Base-by-base conservation (phyloP, 2,888 invertebrate species). In the Drosophila ochracea region DNA sequence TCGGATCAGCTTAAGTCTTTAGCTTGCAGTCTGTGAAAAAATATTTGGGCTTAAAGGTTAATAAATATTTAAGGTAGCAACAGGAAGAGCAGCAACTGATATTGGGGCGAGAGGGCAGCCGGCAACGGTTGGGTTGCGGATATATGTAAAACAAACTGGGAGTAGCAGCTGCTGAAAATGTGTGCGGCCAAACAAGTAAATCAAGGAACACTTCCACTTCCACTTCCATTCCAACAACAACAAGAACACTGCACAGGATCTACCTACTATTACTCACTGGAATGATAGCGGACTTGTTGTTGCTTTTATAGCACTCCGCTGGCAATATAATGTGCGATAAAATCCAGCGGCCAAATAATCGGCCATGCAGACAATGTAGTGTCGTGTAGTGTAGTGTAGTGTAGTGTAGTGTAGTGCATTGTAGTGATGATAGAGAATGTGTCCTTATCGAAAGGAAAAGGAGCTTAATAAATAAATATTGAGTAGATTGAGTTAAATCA, bases 111-210 rank as follows among this genome's bases (percentile, higher is more conserved):
- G 31, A 19, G 39, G 41, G 57, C 30, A 30, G 57, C 37, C 39
- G 9, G 31, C 9, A 39, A 39, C 41, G 30, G 47, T 9, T 57
- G 31, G 33, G 37, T 49, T 57, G 35, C 30, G 47, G 35, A 10
- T 37, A 43, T 39, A 57, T 57, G 57, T 57, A 30, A 64, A 58
- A 30, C 10, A 55, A 33, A 25, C 7, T 10, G 55, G 28, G 30
- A 52, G 39, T 28, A 43, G 53, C 39, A 76, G 69, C 49, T 61
- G 59, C 57, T 57, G 58, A 70, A 87, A 82, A 87, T 83, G 84
- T 87, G 87, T 87, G 78, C 82, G 76, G 83, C 81, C 89, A 85
- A 86, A 88, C 88, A 85, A 90, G 86, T 86, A 90, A 90, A 90
- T 86, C 86, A 86, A 86, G 83, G 83, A 76, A 85, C 81, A 86